Evolutionary conservation across 2,888 invertebrate species (phyloP).

Genomic region (Trachelus iudaicus): DNA sequence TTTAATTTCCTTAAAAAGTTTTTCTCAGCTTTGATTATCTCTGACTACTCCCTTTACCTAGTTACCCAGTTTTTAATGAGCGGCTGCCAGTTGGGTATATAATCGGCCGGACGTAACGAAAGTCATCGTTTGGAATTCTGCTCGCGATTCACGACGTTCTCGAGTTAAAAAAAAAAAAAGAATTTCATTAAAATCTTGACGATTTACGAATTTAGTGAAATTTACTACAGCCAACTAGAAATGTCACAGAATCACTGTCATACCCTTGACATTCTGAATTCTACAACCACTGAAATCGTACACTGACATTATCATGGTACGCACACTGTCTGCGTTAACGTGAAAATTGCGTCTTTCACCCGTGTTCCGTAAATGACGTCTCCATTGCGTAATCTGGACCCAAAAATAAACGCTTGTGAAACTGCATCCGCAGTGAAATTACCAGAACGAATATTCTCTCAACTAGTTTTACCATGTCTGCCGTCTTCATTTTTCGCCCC

Average conservation of each 20-base stretch:
- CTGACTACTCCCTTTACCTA: background rate
- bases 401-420: background rate
- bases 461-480: background rate
- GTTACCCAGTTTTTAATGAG: background rate
- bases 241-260: background rate
- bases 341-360: background rate
- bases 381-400: background rate
- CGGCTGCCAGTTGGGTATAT: too few species aligned
- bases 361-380: background rate
- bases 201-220: background rate
- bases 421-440: background rate
- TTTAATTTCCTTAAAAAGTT: background rate
- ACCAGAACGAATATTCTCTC: background rate
- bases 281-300: too few species aligned
- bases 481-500: background rate
- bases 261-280: background rate
- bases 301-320: background rate
- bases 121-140: background rate
- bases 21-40: background rate
- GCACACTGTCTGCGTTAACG: background rate
- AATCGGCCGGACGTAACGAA: background rate
- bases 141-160: background rate
- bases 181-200: background rate
- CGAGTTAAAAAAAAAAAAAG: background rate
- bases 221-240: background rate